These are phyloP conservation scores for Elgonia sp. DNA, from an alignment of 2,888 invertebrate genomes.

Conservation along the genomic window DNA sequence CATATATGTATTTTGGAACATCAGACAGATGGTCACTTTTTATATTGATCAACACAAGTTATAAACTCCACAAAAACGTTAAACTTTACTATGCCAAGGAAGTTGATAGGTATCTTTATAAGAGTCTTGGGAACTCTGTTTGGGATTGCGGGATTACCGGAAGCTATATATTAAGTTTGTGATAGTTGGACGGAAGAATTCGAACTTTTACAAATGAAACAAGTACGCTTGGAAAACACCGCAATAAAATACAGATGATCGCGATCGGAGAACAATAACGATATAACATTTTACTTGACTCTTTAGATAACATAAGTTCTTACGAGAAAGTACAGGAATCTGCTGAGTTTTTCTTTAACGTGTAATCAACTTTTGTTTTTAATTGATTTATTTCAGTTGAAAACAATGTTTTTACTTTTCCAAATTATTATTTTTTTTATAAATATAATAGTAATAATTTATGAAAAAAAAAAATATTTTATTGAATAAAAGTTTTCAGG, in stretches of 20 bases:
- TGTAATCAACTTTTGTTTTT: no score
- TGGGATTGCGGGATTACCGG: conserved; percentile 64
- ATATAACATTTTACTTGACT: conserved; percentile 17
- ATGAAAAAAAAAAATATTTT: no score
- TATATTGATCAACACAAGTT: conserved; percentile 62
- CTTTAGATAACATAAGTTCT: not conserved
- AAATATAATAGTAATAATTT: no score
- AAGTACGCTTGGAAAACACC: conserved; percentile 46
- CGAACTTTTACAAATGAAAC: conserved; percentile 64
- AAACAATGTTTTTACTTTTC: no score
- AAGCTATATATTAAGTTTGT: conserved; percentile 62
- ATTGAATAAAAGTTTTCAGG: not conserved
- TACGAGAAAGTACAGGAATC: no score
- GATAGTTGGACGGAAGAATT: conserved; percentile 60
- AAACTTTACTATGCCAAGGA: conserved; percentile 70
- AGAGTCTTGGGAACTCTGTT: conserved; percentile 56
- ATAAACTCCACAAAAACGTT: conserved; percentile 62
- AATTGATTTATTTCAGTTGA: no score
- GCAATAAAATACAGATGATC: conserved; percentile 49
- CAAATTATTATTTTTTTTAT: no score
- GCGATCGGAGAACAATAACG: conserved; percentile 19
- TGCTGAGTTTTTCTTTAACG: no score
- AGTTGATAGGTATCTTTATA: conserved; percentile 71
- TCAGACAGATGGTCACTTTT: conserved; percentile 60
- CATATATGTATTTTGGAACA: conserved; percentile 10